Evolutionary conservation across 2,797 vertebrate genomes (phyloP).

Genomic region (Sebastes vulpes): DNA sequence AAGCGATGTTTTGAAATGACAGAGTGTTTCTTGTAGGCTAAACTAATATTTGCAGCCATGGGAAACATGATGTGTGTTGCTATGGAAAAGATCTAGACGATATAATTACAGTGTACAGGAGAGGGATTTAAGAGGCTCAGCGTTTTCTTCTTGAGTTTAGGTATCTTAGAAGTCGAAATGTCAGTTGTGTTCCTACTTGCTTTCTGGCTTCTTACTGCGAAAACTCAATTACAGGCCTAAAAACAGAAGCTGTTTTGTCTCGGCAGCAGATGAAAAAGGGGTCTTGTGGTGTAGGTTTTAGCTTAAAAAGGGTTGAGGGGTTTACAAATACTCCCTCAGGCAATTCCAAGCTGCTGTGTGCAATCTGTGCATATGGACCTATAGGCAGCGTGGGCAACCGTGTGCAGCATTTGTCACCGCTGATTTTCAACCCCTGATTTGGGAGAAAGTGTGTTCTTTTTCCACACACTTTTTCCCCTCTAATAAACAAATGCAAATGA

Average conservation of each 20-base stretch:
- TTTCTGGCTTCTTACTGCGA: constrained; percentile 20
- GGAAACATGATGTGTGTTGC: constrained; percentile 34
- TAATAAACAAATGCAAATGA: constrained; percentile 3
- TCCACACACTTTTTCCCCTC: not conserved
- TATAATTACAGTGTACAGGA: constrained; percentile 52
- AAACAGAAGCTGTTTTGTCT: constrained; percentile 49
- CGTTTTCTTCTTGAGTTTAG: constrained; percentile 19
- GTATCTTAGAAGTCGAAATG: constrained; percentile 37
- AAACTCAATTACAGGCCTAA: constrained; percentile 63
- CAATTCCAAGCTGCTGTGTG: constrained; percentile 24
- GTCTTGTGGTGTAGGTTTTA: constrained; percentile 14
- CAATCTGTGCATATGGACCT: constrained; percentile 20
- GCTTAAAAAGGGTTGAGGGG: constrained; percentile 37
- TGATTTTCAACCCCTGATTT: constrained; percentile 16
- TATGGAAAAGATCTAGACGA: constrained; percentile 27
- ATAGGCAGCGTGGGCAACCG: constrained; percentile 1
- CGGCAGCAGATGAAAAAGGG: constrained; percentile 35
- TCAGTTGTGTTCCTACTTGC: constrained; percentile 40
- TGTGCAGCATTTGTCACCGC: constrained; percentile 16
- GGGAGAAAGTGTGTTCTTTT: not conserved
- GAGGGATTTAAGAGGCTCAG: constrained; percentile 33
- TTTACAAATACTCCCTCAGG: constrained; percentile 34
- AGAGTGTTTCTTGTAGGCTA: not conserved
- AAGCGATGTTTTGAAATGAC: not conserved
- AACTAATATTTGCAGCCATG: constrained; percentile 13